Percentiles rank a stretch among this genome's conserved stretches.
Evolutionary conservation across 2,797 vertebrate genomes (phyloP).

Genomic region (Anguilla megastoma): DNA sequence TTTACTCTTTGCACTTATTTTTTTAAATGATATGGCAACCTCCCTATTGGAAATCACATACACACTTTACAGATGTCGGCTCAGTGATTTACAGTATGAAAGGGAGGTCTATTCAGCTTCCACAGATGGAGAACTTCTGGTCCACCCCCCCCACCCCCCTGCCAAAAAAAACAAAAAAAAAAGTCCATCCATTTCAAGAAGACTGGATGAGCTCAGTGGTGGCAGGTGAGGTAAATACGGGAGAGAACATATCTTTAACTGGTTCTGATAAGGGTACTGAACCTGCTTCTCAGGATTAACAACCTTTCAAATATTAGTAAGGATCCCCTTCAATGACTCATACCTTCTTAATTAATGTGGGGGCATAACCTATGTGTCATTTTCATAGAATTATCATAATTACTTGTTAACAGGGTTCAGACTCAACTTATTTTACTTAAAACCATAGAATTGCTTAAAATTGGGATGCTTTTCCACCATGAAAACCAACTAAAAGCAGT

Average conservation of each 20-base stretch:
- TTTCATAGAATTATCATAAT: background rate
- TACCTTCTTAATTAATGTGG: background rate
- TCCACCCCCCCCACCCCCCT: background rate
- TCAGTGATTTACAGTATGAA: conserved; percentile 1
- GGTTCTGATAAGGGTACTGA: background rate
- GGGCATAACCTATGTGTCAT: background rate
- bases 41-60: background rate
- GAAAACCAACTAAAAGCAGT: background rate
- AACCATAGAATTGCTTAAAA: background rate
- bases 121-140: background rate
- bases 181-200: background rate
- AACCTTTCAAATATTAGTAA: background rate
- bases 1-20: background rate
- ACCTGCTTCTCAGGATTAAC: background rate
- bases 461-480: background rate
- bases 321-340: background rate
- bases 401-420: background rate
- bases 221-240: background rate
- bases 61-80: background rate
- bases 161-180: background rate
- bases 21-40: background rate
- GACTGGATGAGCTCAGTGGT: background rate
- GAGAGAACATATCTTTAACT: background rate
- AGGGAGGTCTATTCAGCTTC: background rate
- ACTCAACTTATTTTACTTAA: background rate